Evolutionary conservation across 1,140 invertebrate species (phyloP).

Genomic region (Aphaenogaster rudis): DNA sequence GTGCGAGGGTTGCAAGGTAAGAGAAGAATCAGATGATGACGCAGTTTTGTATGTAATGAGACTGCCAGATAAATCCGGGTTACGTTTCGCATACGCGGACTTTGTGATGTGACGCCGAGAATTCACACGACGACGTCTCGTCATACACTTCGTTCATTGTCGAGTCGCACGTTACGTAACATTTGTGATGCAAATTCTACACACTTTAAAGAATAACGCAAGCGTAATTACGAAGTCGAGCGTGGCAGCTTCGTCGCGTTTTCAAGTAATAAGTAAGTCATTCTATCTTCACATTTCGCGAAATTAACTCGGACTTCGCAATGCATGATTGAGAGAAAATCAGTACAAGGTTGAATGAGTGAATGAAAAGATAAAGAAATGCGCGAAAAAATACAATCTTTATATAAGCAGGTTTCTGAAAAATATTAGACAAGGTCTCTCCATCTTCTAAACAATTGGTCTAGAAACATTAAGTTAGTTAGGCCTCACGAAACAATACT

Average conservation of each 20-base stretch:
- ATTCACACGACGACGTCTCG: conserved; percentile 34
- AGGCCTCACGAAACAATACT: background rate
- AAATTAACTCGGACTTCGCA: background rate
- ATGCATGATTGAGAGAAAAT: conserved; percentile 4
- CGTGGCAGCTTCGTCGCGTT: background rate
- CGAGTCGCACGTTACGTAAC: conserved; percentile 37
- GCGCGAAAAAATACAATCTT: background rate
- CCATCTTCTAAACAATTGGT: background rate
- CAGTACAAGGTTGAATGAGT: background rate
- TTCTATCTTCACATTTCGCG: background rate
- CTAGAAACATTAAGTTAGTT: background rate
- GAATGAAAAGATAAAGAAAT: background rate
- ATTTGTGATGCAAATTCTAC: conserved; percentile 52
- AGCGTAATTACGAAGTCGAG: conserved; percentile 33
- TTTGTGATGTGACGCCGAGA: conserved; percentile 31
- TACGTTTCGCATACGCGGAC: conserved; percentile 6
- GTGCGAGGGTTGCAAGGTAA: conserved; percentile 96
- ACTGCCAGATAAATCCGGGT: background rate
- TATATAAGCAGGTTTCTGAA: background rate
- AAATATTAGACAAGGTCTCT: background rate
- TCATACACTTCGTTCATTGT: background rate
- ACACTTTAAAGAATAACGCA: conserved; percentile 22
- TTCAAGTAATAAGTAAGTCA: conserved; percentile 11
- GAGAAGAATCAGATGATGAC: conserved; percentile 67
- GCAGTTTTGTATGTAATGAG: background rate